Evolutionary conservation across 2,888 invertebrate genomes (phyloP).

Genomic region (Hololepta plana): DNA sequence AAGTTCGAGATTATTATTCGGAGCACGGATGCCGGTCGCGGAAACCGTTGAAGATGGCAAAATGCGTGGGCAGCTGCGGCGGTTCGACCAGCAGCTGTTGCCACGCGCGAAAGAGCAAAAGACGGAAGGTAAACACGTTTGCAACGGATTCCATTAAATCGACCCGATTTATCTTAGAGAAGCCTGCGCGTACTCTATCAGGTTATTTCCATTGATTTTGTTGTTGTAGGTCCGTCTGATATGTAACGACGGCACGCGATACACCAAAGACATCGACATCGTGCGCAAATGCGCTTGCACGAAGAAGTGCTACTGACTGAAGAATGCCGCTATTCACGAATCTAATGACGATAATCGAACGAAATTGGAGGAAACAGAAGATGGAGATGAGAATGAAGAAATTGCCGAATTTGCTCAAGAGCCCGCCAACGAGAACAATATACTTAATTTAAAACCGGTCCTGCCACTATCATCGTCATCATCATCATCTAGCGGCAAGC

Average conservation of each 20-base stretch:
- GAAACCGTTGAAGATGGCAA: slow-evolving; percentile 78
- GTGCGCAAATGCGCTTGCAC: slow-evolving; percentile 93
- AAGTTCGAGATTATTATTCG: slow-evolving; percentile 76
- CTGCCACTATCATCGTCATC: slow-evolving; percentile 11
- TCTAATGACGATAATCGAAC: too few relatives aligned
- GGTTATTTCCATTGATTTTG: background rate
- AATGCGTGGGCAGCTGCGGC: slow-evolving; percentile 67
- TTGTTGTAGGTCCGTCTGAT: slow-evolving; percentile 60
- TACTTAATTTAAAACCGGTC: slow-evolving; percentile 16
- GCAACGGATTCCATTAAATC: background rate
- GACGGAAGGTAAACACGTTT: slow-evolving; percentile 57
- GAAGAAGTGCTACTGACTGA: slow-evolving; percentile 71
- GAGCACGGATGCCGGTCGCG: slow-evolving; percentile 84
- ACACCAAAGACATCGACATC: slow-evolving; percentile 91
- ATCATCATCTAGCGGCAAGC: background rate
- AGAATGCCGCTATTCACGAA: slow-evolving; percentile 38
- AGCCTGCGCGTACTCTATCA: background rate
- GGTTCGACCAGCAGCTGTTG: slow-evolving; percentile 57
- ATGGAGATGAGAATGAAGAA: slow-evolving; percentile 6
- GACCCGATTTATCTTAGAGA: background rate
- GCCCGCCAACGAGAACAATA: too few relatives aligned
- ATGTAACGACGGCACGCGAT: slow-evolving; percentile 82
- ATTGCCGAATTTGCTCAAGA: slow-evolving; percentile 12
- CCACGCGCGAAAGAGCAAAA: slow-evolving; percentile 78
- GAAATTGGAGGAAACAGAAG: slow-evolving; percentile 8